Conservation (phyloP, 2,888 invertebrate genomes). For the Dinocampus coccinellae region DNA sequence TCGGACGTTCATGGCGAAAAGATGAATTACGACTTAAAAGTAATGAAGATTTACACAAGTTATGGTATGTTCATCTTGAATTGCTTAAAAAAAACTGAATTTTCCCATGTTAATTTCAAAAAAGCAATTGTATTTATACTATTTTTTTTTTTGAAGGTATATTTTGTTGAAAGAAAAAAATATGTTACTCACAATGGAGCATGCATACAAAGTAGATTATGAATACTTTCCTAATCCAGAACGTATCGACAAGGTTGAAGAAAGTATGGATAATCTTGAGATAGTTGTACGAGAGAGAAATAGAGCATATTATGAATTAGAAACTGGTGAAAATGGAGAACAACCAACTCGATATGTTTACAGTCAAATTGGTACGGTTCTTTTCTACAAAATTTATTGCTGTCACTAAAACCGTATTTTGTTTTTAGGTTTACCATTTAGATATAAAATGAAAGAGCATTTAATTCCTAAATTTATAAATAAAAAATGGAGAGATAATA, state of each 20-base stretch:
- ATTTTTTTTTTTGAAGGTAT: conserved; percentile 73
- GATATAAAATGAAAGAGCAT: conserved; percentile 73
- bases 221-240: conserved; percentile 91
- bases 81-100: background rate
- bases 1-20: conserved; percentile 87
- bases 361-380: conserved; percentile 73
- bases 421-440: conserved; percentile 61
- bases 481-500: conserved; percentile 74
- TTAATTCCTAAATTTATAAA: conserved; percentile 78
- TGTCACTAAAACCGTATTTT: background rate
- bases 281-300: conserved; percentile 93
- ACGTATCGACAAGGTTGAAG: conserved; percentile 92
- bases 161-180: conserved; percentile 94
- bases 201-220: conserved; percentile 78
- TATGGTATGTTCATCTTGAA: conserved; percentile 80
- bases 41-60: conserved; percentile 94
- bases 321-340: conserved; percentile 90
- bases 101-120: background rate
- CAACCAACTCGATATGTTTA: conserved; percentile 75
- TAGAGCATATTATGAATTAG: conserved; percentile 87
- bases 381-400: background rate
- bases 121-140: background rate
- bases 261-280: conserved; percentile 95
- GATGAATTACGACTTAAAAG: conserved; percentile 96
- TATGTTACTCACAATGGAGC: conserved; percentile 97